A percentile compares a stretch with the other conserved stretches of the same genome.
Conservation (phyloP, 2,113 vertebrate species). For the Chlorodrepanis virens region DNA sequence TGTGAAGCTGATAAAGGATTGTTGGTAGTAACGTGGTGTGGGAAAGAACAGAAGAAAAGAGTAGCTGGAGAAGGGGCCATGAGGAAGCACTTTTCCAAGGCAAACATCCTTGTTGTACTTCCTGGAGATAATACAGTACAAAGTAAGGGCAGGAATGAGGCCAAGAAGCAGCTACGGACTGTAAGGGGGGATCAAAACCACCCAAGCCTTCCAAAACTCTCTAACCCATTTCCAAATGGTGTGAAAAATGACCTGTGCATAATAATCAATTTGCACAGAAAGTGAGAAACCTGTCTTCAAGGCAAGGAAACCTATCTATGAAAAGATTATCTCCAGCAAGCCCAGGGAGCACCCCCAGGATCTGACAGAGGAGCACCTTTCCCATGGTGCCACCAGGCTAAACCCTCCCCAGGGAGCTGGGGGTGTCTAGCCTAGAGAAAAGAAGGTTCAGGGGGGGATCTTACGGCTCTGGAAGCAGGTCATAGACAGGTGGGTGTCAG, state of each 20-base stretch:
- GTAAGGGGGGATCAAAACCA: neutral
- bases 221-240: neutral
- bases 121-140: neutral
- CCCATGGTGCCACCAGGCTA: neutral
- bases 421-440: neutral
- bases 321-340: neutral
- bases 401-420: neutral
- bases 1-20: neutral
- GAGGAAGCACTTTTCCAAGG: neutral
- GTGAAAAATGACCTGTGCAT: fast-evolving
- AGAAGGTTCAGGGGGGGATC: neutral
- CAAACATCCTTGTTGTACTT: neutral
- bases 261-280: neutral
- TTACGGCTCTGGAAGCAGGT: neutral
- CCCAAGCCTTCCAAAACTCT: neutral
- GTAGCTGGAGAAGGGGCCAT: neutral
- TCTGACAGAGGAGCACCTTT: neutral
- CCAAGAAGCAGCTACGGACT: neutral
- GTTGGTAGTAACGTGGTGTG: neutral
- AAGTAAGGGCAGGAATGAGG: neutral
- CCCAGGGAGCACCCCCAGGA: neutral
- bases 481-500: neutral
- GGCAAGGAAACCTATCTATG: neutral
- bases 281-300: neutral
- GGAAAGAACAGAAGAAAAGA: neutral